Conservation (phyloP, 2,113 vertebrate species). For the Sardina pilchardus region DNA sequence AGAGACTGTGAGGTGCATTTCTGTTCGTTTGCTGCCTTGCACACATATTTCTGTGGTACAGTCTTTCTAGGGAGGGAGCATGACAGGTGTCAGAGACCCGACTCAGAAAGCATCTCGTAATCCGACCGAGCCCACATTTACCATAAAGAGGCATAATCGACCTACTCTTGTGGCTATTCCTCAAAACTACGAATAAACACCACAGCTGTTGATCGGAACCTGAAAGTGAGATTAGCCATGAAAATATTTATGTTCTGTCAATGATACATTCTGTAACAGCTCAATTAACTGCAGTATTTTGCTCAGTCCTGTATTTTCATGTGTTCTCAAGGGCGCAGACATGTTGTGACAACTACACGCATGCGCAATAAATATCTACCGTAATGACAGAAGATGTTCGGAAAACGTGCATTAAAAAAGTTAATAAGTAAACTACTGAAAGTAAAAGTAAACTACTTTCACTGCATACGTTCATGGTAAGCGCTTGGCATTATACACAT, state of each 20-base stretch:
- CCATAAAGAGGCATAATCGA: neutral
- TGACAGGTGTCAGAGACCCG: neutral
- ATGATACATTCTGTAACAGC: neutral
- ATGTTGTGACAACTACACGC: neutral
- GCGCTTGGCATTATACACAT: too few relatives aligned
- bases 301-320: neutral
- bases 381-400: neutral
- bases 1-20: neutral
- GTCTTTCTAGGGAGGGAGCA: neutral
- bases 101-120: neutral
- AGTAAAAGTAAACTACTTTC: too few relatives aligned
- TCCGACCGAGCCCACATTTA: neutral
- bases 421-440: too few relatives aligned
- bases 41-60: neutral
- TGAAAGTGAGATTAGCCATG: neutral
- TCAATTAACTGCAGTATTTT: neutral
- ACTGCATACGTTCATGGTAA: too few relatives aligned
- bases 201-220: neutral
- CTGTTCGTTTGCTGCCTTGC: neutral
- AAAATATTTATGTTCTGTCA: neutral
- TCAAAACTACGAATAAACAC: neutral
- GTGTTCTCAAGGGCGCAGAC: slow-evolving; percentile 1
- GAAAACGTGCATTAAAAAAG: too few relatives aligned
- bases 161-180: neutral
- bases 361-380: neutral